phyloP scores from a whole-genome alignment of 2,888 invertebrate genomes.

The Leptinotarsa peninsularis region DNA sequence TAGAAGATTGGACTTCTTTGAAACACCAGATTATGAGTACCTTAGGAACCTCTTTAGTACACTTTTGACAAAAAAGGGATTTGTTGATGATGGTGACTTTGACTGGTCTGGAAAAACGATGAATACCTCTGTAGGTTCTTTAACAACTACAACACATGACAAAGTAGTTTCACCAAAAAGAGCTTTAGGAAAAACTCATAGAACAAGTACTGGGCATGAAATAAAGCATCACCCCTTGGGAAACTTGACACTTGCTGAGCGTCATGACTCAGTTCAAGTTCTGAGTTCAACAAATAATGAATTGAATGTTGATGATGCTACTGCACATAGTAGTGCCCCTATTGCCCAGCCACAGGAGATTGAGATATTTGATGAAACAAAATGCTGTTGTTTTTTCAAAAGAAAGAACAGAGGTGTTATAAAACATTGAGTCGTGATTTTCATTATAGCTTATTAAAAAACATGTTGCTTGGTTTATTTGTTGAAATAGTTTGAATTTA shows the following conservation, averaged over 20 bases:
- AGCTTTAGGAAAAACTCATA: conserved; percentile 66
- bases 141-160: conserved; percentile 92
- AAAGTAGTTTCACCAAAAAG: conserved; percentile 90
- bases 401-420: conserved; percentile 89
- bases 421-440: conserved; percentile 53
- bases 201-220: conserved; percentile 86
- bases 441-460: conserved; percentile 26
- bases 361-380: conserved; percentile 96
- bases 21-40: conserved; percentile 99
- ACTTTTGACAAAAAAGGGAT: conserved; percentile 88
- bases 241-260: conserved; percentile 92
- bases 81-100: conserved; percentile 91
- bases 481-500: conserved; percentile 38
- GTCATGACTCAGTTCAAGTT: conserved; percentile 98
- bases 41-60: conserved; percentile 94
- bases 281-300: conserved; percentile 98
- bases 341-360: conserved; percentile 94
- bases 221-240: conserved; percentile 85
- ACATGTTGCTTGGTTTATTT: conserved; percentile 31
- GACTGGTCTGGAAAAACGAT: conserved; percentile 90
- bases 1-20: conserved; percentile 96
- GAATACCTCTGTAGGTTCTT: conserved; percentile 91
- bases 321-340: conserved; percentile 97
- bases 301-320: conserved; percentile 93
- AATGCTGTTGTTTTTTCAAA: conserved; percentile 98